Evolutionary conservation across 2,113 vertebrate species (phyloP).

Genomic region (Anguilla japonica): DNA sequence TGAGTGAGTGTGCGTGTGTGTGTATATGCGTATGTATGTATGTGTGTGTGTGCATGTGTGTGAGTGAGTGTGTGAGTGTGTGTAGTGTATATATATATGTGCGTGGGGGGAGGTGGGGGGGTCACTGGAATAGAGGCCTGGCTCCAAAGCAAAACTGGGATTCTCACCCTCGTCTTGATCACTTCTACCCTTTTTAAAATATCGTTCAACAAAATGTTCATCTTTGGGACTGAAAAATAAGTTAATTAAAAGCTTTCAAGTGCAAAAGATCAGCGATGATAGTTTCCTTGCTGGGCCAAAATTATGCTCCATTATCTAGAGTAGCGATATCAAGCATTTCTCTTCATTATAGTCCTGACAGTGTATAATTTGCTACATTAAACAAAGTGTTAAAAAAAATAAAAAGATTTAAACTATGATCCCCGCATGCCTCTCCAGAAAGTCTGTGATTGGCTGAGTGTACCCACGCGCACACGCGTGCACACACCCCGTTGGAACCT

Average conservation of each 20-base stretch:
- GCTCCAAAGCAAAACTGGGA: background rate
- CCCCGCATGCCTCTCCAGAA: too few relatives aligned
- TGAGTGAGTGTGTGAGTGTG: conserved; percentile 16
- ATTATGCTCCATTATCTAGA: background rate
- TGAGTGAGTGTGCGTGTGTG: conserved; percentile 25
- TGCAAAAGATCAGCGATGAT: background rate
- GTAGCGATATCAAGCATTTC: background rate
- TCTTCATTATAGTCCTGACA: background rate
- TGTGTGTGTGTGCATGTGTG: background rate
- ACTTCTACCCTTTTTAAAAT: background rate
- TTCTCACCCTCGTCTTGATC: background rate
- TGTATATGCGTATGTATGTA: background rate
- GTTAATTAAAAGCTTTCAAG: background rate
- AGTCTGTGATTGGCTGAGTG: too few relatives aligned
- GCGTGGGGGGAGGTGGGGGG: background rate
- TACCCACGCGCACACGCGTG: background rate
- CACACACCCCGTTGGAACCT: background rate
- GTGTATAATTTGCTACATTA: background rate
- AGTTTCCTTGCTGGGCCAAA: background rate
- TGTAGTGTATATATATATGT: background rate
- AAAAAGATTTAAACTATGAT: conserved; percentile 1
- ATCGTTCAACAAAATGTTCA: background rate
- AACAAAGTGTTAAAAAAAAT: background rate
- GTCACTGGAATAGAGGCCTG: conserved; percentile 12
- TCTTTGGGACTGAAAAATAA: background rate